A percentile compares a stretch with the other conserved stretches of the same genome.
phyloP scores from a whole-genome alignment of 2,888 invertebrate genomes.

The Sinohyriopsis cumingii region DNA sequence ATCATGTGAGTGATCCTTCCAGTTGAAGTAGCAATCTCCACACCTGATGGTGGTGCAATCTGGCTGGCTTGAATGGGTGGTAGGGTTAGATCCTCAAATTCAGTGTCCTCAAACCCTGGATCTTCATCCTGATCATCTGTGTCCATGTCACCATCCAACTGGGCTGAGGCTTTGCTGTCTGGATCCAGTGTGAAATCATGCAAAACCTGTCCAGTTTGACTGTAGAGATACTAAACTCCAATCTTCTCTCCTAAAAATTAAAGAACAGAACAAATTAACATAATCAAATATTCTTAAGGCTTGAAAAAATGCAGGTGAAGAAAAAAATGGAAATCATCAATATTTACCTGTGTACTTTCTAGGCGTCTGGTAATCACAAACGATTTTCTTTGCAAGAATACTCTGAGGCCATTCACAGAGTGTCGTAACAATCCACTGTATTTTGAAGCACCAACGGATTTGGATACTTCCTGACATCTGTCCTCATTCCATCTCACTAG shows the following conservation, averaged over 20 bases:
- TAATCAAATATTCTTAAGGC: background rate
- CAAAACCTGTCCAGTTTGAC: constrained; percentile 22
- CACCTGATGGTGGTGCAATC: background rate
- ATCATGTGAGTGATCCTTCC: background rate
- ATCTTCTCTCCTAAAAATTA: constrained; percentile 31
- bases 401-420: constrained; percentile 15
- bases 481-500: constrained; percentile 38
- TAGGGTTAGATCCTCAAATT: constrained; percentile 13
- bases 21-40: background rate
- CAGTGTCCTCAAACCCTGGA: constrained; percentile 30
- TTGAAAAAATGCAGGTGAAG: too few species aligned
- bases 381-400: constrained; percentile 18
- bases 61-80: constrained; percentile 6
- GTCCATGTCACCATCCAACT: background rate
- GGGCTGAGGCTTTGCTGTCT: constrained; percentile 5
- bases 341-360: constrained; percentile 28
- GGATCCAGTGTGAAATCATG: constrained; percentile 10
- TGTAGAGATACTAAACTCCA: constrained; percentile 38
- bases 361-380: constrained; percentile 11
- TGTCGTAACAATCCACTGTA: constrained; percentile 22
- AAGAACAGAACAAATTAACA: background rate
- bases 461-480: constrained; percentile 4
- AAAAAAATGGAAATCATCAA: too few species aligned
- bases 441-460: background rate
- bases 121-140: constrained; percentile 12